Evolutionary conservation across 2,888 invertebrate genomes (phyloP).

Genomic region (Agrotis ipsilon): DNA sequence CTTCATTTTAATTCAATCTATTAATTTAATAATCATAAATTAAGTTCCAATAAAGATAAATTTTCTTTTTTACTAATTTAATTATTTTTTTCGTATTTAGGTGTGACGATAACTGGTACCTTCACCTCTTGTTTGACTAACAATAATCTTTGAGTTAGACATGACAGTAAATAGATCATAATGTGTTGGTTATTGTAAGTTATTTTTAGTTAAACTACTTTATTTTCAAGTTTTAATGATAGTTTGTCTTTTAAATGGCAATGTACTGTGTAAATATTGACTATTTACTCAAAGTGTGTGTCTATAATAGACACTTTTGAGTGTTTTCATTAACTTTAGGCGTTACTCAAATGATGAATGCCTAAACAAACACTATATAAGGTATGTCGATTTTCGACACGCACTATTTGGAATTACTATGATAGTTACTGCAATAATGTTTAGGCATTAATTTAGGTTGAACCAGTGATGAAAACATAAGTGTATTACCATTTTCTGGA

Average conservation of each 20-base stretch:
- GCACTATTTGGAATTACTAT: no score
- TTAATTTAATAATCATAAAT: constrained; percentile 64
- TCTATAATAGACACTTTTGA: not conserved
- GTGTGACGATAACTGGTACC: constrained; percentile 39
- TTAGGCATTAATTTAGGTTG: no score
- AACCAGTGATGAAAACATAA: no score
- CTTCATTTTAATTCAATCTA: constrained; percentile 20
- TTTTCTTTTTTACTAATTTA: constrained; percentile 54
- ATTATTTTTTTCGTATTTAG: constrained; percentile 33
- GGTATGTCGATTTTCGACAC: no score
- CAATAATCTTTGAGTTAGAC: constrained; percentile 40
- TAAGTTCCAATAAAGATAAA: constrained; percentile 37
- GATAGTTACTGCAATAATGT: no score
- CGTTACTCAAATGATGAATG: no score
- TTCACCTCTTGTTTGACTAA: constrained; percentile 41
- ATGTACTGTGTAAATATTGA: constrained; percentile 4
- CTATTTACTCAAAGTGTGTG: not conserved
- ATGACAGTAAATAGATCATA: constrained; percentile 40
- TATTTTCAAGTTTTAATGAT: constrained; percentile 1
- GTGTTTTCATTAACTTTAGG: no score
- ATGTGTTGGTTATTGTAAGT: constrained; percentile 30
- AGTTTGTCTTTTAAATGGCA: constrained; percentile 6
- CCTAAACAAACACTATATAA: no score
- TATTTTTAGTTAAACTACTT: not conserved
- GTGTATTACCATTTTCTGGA: no score